Percentiles rank a stretch among this genome's conserved stretches.
phyloP scores from a whole-genome alignment of 2,797 vertebrate genomes.

The Sebastes wilsoni region DNA sequence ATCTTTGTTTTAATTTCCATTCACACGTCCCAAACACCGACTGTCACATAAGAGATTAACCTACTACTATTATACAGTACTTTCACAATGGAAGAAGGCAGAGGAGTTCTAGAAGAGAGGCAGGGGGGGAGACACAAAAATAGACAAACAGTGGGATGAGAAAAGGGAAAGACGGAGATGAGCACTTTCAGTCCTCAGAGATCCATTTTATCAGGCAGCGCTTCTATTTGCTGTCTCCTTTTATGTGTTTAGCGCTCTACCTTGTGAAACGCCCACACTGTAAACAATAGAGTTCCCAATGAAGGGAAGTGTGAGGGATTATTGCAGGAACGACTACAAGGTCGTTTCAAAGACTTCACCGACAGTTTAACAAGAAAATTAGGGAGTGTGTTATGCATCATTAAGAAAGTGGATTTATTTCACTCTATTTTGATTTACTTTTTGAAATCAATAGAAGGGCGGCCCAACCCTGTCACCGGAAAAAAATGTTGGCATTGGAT shows the following conservation, averaged over 20 bases:
- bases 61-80: conserved; percentile 4
- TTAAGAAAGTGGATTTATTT: background rate
- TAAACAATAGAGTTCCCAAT: conserved; percentile 52
- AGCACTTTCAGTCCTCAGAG: conserved; percentile 50
- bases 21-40: background rate
- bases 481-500: too few species aligned
- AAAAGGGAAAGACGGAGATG: conserved; percentile 15
- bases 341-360: conserved; percentile 1
- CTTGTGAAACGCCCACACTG: conserved; percentile 51
- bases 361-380: background rate
- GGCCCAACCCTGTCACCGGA: too few species aligned
- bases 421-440: background rate
- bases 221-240: conserved; percentile 47
- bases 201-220: conserved; percentile 41
- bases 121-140: conserved; percentile 37
- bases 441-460: background rate
- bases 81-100: conserved; percentile 14
- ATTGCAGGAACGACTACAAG: conserved; percentile 4
- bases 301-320: conserved; percentile 18
- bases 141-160: conserved; percentile 48
- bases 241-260: conserved; percentile 48
- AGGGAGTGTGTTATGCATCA: background rate
- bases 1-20: conserved; percentile 22
- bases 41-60: conserved; percentile 21
- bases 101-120: conserved; percentile 37